phyloP scores from a whole-genome alignment of 2,888 invertebrate genomes.

The Callinectes sapidus region DNA sequence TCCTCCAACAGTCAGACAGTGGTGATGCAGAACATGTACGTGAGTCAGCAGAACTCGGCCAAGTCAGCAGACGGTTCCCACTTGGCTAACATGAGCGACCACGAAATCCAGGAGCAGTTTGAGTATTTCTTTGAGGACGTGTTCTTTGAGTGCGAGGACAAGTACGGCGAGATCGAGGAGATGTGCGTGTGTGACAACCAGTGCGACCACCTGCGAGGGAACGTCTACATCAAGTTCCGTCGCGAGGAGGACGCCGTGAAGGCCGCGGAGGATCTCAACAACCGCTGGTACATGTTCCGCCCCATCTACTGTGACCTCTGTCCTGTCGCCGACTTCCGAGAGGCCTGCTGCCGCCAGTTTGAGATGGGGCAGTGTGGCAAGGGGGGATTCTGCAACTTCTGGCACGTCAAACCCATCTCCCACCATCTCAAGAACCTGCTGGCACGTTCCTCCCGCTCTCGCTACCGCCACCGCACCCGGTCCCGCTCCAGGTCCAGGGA shows the following conservation, averaged over 20 bases:
- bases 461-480: conserved; percentile 64
- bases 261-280: conserved; percentile 79
- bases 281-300: conserved; percentile 80
- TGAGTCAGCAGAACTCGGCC: conserved; percentile 79
- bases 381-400: conserved; percentile 72
- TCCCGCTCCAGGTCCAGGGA: conserved; percentile 66
- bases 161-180: conserved; percentile 81
- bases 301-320: conserved; percentile 80
- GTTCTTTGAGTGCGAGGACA: conserved; percentile 79
- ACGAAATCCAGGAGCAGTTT: conserved; percentile 79
- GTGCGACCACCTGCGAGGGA: conserved; percentile 80
- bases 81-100: conserved; percentile 75
- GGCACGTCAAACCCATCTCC: conserved; percentile 72
- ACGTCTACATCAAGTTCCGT: conserved; percentile 80
- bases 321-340: conserved; percentile 80
- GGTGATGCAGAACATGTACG: conserved; percentile 79
- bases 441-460: conserved; percentile 70
- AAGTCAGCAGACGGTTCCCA: conserved; percentile 78
- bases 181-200: conserved; percentile 81
- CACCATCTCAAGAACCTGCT: conserved; percentile 71
- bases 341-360: conserved; percentile 80
- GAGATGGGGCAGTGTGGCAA: conserved; percentile 76
- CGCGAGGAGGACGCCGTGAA: conserved; percentile 80
- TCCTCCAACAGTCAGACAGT: conserved; percentile 79
- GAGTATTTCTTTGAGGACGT: conserved; percentile 81